Percentiles rank a stretch among this genome's conserved stretches.
Evolutionary conservation across 2,888 invertebrate species (phyloP).

Genomic region (Seira musarum): DNA sequence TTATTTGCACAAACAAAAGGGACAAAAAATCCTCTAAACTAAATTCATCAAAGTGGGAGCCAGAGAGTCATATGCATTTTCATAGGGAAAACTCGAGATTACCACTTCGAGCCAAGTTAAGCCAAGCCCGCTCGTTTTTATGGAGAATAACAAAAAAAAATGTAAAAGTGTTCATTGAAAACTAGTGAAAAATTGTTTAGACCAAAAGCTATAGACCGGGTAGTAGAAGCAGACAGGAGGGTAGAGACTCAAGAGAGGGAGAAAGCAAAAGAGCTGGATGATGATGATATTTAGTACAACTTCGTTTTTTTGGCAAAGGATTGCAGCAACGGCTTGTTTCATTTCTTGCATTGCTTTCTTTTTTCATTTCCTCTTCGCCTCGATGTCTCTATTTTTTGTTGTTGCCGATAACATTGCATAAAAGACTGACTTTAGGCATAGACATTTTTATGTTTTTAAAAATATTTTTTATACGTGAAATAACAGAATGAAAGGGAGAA

Average conservation of each 20-base stretch:
- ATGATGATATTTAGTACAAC: slow-evolving; percentile 16
- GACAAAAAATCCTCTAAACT: neutral
- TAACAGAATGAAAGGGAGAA: neutral
- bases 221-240: neutral
- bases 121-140: no score
- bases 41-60: neutral
- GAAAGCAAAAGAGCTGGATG: no score
- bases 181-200: neutral
- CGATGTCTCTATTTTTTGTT: neutral
- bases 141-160: neutral
- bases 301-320: slow-evolving; percentile 53
- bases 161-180: neutral
- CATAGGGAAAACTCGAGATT: neutral
- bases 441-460: slow-evolving; percentile 9
- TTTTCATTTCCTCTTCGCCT: slow-evolving; percentile 7
- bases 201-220: neutral
- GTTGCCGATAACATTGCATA: slow-evolving; percentile 6
- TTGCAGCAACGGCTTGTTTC: slow-evolving; percentile 27
- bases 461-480: slow-evolving; percentile 4
- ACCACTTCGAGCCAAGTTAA: neutral
- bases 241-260: no score
- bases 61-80: neutral
- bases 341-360: slow-evolving; percentile 14
- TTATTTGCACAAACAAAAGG: slow-evolving; percentile 4
- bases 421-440: slow-evolving; percentile 6